Base-by-base conservation (phyloP, 2,888 invertebrate species). In the Gymnosoma rotundatum region DNA sequence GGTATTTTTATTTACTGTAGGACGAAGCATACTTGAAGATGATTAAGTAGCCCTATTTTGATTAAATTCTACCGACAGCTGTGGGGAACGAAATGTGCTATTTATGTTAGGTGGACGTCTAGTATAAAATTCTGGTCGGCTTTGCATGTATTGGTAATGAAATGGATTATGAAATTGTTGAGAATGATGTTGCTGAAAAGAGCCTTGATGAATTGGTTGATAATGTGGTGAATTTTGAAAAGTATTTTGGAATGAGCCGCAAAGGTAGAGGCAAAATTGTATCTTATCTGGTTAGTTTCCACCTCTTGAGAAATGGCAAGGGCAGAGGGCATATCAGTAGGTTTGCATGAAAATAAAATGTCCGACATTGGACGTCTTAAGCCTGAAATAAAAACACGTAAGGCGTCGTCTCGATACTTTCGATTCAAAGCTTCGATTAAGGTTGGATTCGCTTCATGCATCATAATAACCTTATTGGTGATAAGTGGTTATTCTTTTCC, bases 211-310 rank as follows among this genome's bases (percentile, higher is more conserved):
- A n/a, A 36, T 67, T 73, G 32, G 21, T 25, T 54, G 54, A 20
- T 42, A 78, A 66, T 83, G 70, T 75, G 60, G 70, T 75, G 60
- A 79, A 48, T 38, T 66, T 79, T 63, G 75, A 36, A 72, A 66
- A 18, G 42, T 50, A 25, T 73, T 80, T 67, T 80, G 66, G 78
- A 76, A 63, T 58, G 58, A 2, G 60, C 32, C 21, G 67, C 14
- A 76, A 79, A 83, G 12, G 66, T 66, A 61, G 72, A 60, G 38
- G 38, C 38, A 6, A 10, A 38, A 1, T 38, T 12, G 32, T 69
- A 72, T 50, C 78, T 82, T 61, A 18, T 58, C 32, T 79, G 82
- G 45, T 73, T 82, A 21, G 75, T 78, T 85, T 85, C 73, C 4
- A 82, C 56, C 56, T 84, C 76, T 7, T 74, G 64, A 54, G 74